These are phyloP conservation scores for Morpho deidamia DNA, from an alignment of 2,888 invertebrate species.

Conservation along the genomic window DNA sequence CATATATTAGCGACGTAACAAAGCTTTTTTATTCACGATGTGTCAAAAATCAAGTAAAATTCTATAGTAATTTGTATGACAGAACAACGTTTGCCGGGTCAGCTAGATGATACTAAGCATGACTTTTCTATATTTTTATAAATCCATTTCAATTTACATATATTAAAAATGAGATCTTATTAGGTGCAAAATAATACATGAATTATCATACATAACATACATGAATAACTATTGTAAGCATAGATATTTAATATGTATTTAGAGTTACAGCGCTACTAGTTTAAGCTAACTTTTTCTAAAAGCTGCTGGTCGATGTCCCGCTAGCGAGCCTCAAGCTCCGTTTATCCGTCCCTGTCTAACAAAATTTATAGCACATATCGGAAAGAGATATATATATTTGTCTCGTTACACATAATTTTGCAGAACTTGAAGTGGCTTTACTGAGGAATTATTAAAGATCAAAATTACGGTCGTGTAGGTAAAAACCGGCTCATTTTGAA, in stretches of 20 bases:
- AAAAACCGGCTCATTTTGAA: slow-evolving; percentile 46
- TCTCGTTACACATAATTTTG: slow-evolving; percentile 45
- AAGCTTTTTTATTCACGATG: too few species aligned
- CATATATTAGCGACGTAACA: too few species aligned
- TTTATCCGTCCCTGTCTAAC: slow-evolving; percentile 46
- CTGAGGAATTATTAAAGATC: slow-evolving; percentile 59
- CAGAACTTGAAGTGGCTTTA: slow-evolving; percentile 67
- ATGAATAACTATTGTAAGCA: too few species aligned
- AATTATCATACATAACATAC: too few species aligned
- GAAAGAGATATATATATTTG: slow-evolving; percentile 44
- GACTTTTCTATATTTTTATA: too few species aligned
- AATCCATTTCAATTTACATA: neutral
- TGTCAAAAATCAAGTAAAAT: too few species aligned
- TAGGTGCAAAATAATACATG: neutral
- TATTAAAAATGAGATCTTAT: neutral
- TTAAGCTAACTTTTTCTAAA: slow-evolving; percentile 67
- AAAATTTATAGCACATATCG: slow-evolving; percentile 34
- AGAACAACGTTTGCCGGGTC: too few species aligned
- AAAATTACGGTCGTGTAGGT: slow-evolving; percentile 58
- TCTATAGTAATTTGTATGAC: too few species aligned
- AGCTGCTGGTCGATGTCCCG: slow-evolving; percentile 78
- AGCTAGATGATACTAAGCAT: too few species aligned
- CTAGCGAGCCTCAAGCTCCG: slow-evolving; percentile 63
- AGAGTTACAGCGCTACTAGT: slow-evolving; percentile 48
- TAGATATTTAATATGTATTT: slow-evolving; percentile 18